Percentiles rank a stretch among this genome's conserved stretches.
Evolutionary conservation across 2,888 invertebrate species (phyloP).

Genomic region (Agrochola litura): DNA sequence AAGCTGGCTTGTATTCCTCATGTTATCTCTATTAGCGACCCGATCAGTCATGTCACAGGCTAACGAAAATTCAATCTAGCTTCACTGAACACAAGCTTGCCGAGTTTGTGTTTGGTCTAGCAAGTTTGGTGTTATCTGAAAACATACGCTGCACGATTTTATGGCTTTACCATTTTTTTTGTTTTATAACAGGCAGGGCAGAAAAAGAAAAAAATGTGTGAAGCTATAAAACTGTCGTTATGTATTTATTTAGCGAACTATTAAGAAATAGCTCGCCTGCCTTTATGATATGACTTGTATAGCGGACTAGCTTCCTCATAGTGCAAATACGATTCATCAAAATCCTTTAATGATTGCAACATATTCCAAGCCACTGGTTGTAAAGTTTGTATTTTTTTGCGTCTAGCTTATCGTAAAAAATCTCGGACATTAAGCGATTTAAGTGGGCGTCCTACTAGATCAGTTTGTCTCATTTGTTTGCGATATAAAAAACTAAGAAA

Average conservation of each 20-base stretch:
- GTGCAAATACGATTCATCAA: not conserved
- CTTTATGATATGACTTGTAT: not conserved
- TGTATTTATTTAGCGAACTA: not conserved
- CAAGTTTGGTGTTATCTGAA: not conserved
- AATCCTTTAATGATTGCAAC: not conserved
- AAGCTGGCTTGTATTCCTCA: conserved; percentile 14
- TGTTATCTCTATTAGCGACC: conserved; percentile 37
- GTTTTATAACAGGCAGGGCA: not conserved
- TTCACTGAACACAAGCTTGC: not conserved
- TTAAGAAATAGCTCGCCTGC: not conserved
- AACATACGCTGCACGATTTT: not conserved
- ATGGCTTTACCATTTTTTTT: not conserved
- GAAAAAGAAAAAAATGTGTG: not conserved
- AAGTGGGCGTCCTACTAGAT: conserved; percentile 28
- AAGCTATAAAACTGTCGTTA: not conserved
- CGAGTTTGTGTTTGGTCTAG: conserved; percentile 11
- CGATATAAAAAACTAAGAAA: conserved; percentile 5
- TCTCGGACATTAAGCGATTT: conserved; percentile 5
- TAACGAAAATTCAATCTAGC: conserved; percentile 32
- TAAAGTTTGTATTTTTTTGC: conserved; percentile 2
- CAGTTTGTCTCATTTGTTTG: not conserved
- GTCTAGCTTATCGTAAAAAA: conserved; percentile 26
- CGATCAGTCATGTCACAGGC: conserved; percentile 21
- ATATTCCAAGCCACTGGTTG: conserved; percentile 7
- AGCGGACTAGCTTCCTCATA: not conserved